Base-by-base conservation (phyloP, 2,113 vertebrate genomes). In the Apteryx mantelli region DNA sequence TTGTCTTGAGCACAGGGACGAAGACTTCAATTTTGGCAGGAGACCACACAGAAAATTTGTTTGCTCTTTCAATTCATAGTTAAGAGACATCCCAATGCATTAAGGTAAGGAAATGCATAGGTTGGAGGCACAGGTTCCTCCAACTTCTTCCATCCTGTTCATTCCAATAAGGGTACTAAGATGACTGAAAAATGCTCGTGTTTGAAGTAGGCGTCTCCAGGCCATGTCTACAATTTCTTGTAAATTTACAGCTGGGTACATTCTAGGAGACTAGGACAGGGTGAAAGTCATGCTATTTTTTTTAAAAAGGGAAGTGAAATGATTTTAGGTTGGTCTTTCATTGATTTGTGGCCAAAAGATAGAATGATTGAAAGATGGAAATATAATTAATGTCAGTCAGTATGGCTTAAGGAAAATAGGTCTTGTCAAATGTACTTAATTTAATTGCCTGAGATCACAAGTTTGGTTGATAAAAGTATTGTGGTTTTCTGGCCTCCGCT, bases 231-330 rank as follows among this genome's bases (percentile, higher is more conserved):
- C 28, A n/a, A 24, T 86, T 88, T 74, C 22, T 44, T 86, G 13
- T 63, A 50, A 34, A 70, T 53, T 81, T 84, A 19, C 26, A 63
- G 34, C 56, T 68, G 15, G 0, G 0, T 60, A 8, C 1, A 0
- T 84, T 91, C 40, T 60, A 50, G 66, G 68, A 66, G 34, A 78
- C 22, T 44, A 53, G 15, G 32, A 36, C 55, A 60, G 30, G 36
- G 63, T 89, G 19, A 78, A 88, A 92, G 36, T 86, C 34, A 55
- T 30, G 32, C 38, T 6, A 70, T 3, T 75, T 77, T 86, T 86
- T 93, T 96, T 83, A 86, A 76, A 90, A 73, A 94, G 38, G 25
- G 61, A 77, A 90, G 17, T 86, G 46, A 81, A 89, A 92, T 75
- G 9, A 80, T 95, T 94, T 93, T 83, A 77, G 75, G 86, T 90